These are phyloP conservation scores for Nannoperca australis DNA, from an alignment of 2,797 vertebrate species.

Conservation along the genomic window DNA sequence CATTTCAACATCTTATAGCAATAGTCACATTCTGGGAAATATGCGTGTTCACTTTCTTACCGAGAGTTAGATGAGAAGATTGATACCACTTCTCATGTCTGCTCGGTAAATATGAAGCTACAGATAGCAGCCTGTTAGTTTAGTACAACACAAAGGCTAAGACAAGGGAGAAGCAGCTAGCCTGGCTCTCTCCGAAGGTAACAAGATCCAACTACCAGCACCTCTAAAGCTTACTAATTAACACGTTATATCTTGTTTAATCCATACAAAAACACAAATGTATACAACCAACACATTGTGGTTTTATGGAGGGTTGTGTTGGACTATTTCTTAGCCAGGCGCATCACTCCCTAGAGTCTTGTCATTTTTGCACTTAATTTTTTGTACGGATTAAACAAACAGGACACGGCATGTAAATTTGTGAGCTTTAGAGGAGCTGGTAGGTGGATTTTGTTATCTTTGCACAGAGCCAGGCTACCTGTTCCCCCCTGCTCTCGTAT, in stretches of 20 bases:
- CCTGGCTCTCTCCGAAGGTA: background rate
- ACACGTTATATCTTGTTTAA: background rate
- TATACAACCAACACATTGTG: background rate
- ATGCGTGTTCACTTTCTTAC: background rate
- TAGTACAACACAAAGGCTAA: conserved; percentile 4
- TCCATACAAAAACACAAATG: background rate
- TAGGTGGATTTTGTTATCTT: background rate
- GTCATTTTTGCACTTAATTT: too few species aligned
- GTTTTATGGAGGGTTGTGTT: too few species aligned
- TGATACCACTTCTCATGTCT: background rate
- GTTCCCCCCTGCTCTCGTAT: background rate
- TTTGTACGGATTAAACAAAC: too few species aligned
- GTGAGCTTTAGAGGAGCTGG: too few species aligned
- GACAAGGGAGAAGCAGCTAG: background rate
- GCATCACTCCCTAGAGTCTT: too few species aligned
- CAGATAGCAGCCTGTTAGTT: background rate
- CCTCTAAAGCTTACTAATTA: background rate
- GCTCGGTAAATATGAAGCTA: background rate
- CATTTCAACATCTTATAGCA: conserved; percentile 4
- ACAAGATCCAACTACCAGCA: background rate
- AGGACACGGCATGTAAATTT: background rate
- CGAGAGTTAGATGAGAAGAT: background rate
- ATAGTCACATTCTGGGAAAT: background rate
- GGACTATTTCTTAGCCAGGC: too few species aligned
- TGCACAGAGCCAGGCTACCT: background rate